Evolutionary conservation across 2,113 vertebrate genomes (phyloP).

Genomic region (Xerus inauris): DNA sequence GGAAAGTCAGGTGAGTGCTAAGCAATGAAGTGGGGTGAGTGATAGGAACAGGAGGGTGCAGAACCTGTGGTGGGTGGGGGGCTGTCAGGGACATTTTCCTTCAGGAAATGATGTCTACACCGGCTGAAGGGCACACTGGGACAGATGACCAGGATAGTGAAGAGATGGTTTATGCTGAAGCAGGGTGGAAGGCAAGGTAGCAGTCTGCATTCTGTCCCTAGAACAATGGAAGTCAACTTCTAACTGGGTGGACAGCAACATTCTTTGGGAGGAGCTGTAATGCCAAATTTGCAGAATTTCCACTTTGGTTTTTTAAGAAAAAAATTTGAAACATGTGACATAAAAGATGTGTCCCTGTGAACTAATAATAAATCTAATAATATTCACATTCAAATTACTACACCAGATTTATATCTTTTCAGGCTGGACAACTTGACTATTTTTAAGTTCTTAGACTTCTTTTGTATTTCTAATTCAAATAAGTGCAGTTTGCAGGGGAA

Average conservation of each 20-base stretch:
- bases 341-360: neutral
- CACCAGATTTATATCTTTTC: neutral
- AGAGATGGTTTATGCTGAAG: neutral
- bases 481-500: neutral
- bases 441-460: neutral
- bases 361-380: neutral
- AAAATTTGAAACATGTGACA: slow-evolving; percentile 5
- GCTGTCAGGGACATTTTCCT: neutral
- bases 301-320: neutral
- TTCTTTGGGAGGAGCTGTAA: neutral
- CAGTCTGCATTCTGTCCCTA: neutral
- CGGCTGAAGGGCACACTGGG: neutral
- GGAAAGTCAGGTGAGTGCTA: neutral
- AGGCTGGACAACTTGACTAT: neutral
- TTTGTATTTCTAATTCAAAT: slow-evolving; percentile 8
- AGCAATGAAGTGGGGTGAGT: neutral
- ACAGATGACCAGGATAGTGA: neutral
- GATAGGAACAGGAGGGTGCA: neutral
- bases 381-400: neutral
- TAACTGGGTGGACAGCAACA: neutral
- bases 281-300: neutral
- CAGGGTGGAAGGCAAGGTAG: neutral
- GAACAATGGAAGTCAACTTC: neutral
- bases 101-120: neutral
- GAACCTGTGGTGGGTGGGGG: neutral